Base-by-base conservation (phyloP, 2,113 vertebrate species). In the Anser brachyrhynchus region DNA sequence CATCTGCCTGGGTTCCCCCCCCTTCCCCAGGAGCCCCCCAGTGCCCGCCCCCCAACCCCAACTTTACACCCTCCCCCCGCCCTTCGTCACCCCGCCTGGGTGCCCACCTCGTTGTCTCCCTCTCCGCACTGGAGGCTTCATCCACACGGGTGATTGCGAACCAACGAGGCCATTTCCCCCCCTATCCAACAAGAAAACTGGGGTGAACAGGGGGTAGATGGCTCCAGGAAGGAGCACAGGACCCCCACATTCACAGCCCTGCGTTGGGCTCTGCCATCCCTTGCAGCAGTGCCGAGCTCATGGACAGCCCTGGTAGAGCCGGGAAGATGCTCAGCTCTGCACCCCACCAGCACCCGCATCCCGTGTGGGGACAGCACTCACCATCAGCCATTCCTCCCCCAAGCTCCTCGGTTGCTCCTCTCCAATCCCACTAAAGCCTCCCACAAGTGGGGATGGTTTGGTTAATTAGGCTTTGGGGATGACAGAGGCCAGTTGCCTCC, bases 221-320 rank as follows among this genome's bases (percentile, higher is more conserved):
- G 57, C 57, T 18, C 31, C 44, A 11, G 70, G 19, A 61, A 13
- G 0, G 2, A 59, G 37, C 58, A 10, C 19, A 9, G 15, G 55
- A 41, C 21, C 49, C 59, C 51, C 5, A 11, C 0, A 0, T 16
- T 31, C 1, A 1, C 14, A 8, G 23, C 66, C 52, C 66, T 0
- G 0, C 33, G 0, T 13, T 1, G 33, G 26, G 80, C 39, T 74
- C 58, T 5, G 2, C 1, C 9, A 22, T 1, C 37, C 80, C 55
- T 11, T 1, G 6, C 54, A 8, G 55, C 23, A 2, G 31, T 23
- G 57, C 78, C 82, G 22, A 25, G 41, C 49, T n/a, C 78, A 10
- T 1, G 1, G 11, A 55, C 31, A 25, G 31, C 20, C 7, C 3
- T 16, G 6, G 55, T 9, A 11, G 20, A 29, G 15, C n/a, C 1